Evolutionary conservation across 2,797 vertebrate species (phyloP).

Genomic region (Thunnus albacares): DNA sequence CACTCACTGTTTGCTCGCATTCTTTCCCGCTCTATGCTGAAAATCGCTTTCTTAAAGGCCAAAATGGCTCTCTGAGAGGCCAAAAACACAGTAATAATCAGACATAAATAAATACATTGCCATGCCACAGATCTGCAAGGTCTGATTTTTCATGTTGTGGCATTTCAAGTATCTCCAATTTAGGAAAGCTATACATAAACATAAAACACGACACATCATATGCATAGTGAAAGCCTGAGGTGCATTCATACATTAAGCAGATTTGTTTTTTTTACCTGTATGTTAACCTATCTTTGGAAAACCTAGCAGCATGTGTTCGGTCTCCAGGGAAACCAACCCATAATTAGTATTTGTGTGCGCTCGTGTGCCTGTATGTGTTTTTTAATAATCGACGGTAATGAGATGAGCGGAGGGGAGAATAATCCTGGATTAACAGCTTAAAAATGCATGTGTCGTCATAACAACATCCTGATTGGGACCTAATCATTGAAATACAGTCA

Average conservation of each 20-base stretch:
- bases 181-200: not conserved
- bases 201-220: not conserved
- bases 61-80: conserved; percentile 27
- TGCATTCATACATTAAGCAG: conserved; percentile 21
- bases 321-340: conserved; percentile 74
- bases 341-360: conserved; percentile 68
- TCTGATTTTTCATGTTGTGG: not conserved
- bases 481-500: conserved; percentile 72
- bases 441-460: conserved; percentile 78
- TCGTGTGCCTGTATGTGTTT: conserved; percentile 40
- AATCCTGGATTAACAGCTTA: conserved; percentile 84
- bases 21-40: conserved; percentile 23
- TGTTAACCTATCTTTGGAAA: conserved; percentile 54
- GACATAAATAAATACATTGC: conserved; percentile 18
- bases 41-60: conserved; percentile 48
- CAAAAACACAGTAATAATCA: conserved; percentile 32
- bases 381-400: conserved; percentile 79
- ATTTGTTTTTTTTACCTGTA: conserved; percentile 42
- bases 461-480: conserved; percentile 79
- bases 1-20: conserved; percentile 51
- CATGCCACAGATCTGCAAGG: not conserved
- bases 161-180: not conserved
- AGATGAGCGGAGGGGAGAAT: conserved; percentile 78
- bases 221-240: conserved; percentile 4
- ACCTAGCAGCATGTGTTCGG: conserved; percentile 40